These are phyloP conservation scores for Herminia tarsipennalis DNA, from an alignment of 2,888 invertebrate genomes.

Conservation along the genomic window DNA sequence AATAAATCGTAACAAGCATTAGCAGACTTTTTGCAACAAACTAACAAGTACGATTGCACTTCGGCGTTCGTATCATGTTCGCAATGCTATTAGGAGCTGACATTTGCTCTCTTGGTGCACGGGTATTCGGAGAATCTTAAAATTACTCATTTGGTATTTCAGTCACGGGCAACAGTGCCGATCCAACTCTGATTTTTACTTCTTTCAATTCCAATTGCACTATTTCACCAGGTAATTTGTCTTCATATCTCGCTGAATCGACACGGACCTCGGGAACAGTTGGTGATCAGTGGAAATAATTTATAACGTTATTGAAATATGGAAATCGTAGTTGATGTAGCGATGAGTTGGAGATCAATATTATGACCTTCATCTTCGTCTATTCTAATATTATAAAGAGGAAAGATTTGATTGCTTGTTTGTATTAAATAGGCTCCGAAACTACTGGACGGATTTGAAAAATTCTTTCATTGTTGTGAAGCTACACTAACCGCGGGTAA, in stretches of 20 bases:
- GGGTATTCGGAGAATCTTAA: constrained; percentile 79
- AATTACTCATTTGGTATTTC: constrained; percentile 83
- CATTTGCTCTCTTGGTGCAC: constrained; percentile 73
- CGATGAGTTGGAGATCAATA: background rate
- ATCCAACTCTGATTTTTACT: constrained; percentile 82
- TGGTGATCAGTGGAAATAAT: constrained; percentile 19
- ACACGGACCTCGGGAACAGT: constrained; percentile 15
- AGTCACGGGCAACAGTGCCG: constrained; percentile 76
- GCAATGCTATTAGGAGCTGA: constrained; percentile 80
- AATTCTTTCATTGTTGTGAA: too few relatives aligned
- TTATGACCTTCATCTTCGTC: background rate
- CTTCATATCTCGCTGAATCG: constrained; percentile 61
- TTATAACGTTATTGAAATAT: constrained; percentile 14
- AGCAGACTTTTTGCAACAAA: constrained; percentile 56
- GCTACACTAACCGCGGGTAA: too few relatives aligned
- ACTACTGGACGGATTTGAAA: too few relatives aligned
- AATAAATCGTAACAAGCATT: constrained; percentile 44
- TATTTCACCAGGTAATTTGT: constrained; percentile 79
- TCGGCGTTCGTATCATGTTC: constrained; percentile 68
- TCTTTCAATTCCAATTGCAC: constrained; percentile 82
- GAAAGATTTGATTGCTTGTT: too few relatives aligned
- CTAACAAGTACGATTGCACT: constrained; percentile 70
- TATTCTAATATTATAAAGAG: too few relatives aligned
- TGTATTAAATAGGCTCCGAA: too few relatives aligned
- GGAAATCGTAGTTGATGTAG: constrained; percentile 13